Evolutionary conservation across 2,888 invertebrate genomes (phyloP).

Genomic region (Caradrina clavipalpis): DNA sequence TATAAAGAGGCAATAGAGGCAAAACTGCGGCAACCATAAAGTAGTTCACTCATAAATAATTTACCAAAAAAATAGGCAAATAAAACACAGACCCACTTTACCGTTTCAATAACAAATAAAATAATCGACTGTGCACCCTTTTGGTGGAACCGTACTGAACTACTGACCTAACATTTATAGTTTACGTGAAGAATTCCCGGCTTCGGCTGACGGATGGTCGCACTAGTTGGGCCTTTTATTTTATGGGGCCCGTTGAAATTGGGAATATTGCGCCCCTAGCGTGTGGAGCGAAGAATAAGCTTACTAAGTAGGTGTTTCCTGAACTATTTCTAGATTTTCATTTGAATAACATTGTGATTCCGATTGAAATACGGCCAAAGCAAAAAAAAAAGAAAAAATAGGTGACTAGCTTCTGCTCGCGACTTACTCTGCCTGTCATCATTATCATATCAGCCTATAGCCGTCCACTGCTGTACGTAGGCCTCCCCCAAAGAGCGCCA

Average conservation of each 20-base stretch:
- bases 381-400: too few relatives aligned
- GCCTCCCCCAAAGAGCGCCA: too few relatives aligned
- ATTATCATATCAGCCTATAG: too few relatives aligned
- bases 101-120: conserved; percentile 52
- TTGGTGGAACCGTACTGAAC: conserved; percentile 22
- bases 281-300: conserved; percentile 32
- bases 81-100: conserved; percentile 50
- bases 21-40: conserved; percentile 7
- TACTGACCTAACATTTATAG: conserved; percentile 30
- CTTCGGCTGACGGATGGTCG: conserved; percentile 46
- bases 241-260: conserved; percentile 67
- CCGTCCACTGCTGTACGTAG: too few relatives aligned
- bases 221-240: conserved; percentile 55
- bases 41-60: conserved; percentile 32
- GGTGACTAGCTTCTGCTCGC: too few relatives aligned
- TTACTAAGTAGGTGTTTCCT: neutral
- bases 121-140: conserved; percentile 27
- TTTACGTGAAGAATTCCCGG: conserved; percentile 35
- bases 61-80: conserved; percentile 31
- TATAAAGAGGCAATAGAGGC: neutral
- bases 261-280: conserved; percentile 59
- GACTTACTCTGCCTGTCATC: too few relatives aligned
- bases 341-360: neutral
- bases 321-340: neutral
- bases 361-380: neutral